Evolutionary conservation across 2,888 invertebrate genomes (phyloP), one percentile per base, ranked within the genome.

Genomic region (Periphyllus acericola): DNA sequence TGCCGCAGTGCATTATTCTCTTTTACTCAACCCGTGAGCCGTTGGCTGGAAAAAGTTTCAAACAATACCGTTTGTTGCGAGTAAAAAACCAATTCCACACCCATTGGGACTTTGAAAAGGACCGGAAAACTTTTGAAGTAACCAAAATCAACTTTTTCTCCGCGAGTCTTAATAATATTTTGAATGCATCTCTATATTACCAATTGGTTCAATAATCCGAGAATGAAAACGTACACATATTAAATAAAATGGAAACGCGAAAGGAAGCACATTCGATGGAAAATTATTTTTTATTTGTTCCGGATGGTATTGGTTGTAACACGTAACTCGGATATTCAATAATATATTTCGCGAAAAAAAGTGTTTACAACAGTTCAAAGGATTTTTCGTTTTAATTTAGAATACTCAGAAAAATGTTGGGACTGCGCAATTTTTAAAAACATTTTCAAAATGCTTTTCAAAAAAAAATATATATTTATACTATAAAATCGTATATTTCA

Each of bases 91-190:
- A 36, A 74, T 74, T 60, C 60, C 60, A 40, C 25, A 36, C 34
- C 36, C 36, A 55, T 60, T 21, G 83, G 55, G 83, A 74, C 34
- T 80, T 36, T 36, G n/a, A 21, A 60, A 36, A 34, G 36, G 8
- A 36, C 2, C 36, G 36, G 36, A 83, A 14, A 74, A 60, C 36
- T 83, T 60, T 46, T 60, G 5, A 83, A 55, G 55, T 60, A 60
- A 74, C 29, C 6, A 11, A 29, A 83, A 74, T 83, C 83, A 83
- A 83, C 60, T 83, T 83, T 74, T 82, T 82, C 40, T 46, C 0
- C 8, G 0, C 21, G 46, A 68, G 32, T 71, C 46, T 71, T 71
- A 46, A 83, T 83, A 55, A 55, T 55, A 74, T 74, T 83, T 74
- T 74, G 29, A 71, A 82, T 82, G 1, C 21, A 29, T 25, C n/a